A percentile compares a stretch with the other conserved stretches of the same genome.
Evolutionary conservation across 2,113 vertebrate genomes (phyloP).

Genomic region (Bucco capensis): DNA sequence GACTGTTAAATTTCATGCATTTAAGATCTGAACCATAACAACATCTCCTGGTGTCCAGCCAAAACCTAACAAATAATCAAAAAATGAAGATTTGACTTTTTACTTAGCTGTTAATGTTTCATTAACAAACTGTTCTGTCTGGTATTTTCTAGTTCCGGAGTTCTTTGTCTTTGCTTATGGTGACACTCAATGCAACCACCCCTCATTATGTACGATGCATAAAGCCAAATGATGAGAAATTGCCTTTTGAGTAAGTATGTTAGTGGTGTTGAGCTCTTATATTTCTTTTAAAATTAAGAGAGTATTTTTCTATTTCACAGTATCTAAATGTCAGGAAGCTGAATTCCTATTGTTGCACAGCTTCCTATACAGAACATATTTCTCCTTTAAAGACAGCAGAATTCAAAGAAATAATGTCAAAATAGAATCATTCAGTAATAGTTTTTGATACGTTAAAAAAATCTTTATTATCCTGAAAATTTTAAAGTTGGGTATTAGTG

Average conservation of each 20-base stretch:
- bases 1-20: neutral
- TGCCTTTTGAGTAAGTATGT: constrained; percentile 90
- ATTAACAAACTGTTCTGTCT: neutral
- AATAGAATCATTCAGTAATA: neutral
- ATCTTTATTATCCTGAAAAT: neutral
- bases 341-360: neutral
- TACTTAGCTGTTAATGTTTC: neutral
- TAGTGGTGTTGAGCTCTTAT: neutral
- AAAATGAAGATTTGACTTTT: neutral
- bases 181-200: constrained; percentile 91
- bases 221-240: constrained; percentile 93
- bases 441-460: neutral
- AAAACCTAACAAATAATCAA: neutral
- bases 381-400: neutral
- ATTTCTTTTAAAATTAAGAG: neutral
- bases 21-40: neutral
- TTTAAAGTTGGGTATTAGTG: neutral
- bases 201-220: constrained; percentile 97
- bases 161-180: constrained; percentile 92
- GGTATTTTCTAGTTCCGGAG: constrained; percentile 82
- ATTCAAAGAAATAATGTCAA: neutral
- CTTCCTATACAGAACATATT: neutral
- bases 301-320: neutral
- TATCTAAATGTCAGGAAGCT: neutral
- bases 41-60: neutral